Evolutionary conservation across 1,140 invertebrate species (phyloP), one percentile per base, ranked within the genome.

Genomic region (Oncopeltus fasciatus): DNA sequence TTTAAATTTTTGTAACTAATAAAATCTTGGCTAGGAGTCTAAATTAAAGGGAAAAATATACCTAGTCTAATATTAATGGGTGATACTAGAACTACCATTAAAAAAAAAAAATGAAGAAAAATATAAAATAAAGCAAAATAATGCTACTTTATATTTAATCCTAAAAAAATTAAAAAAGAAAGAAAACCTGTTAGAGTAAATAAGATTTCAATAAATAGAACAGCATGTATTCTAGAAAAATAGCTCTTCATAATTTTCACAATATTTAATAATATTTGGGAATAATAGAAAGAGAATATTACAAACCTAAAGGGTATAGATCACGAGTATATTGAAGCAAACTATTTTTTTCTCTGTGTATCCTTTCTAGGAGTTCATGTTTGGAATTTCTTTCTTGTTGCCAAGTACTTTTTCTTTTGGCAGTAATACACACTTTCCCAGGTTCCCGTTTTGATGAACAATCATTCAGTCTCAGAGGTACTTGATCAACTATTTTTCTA

Each of bases 281-380:
- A 16, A 38, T 9, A 38, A 38, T 38, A 38, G 5, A 16, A 38
- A 38, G n/a, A n/a, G n/a, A n/a, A n/a, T n/a, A 57, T 18, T 28
- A 64, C 64, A 71, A 67, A 77, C 76, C 75, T 66, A 74, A 69
- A 53, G 71, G 71, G 58, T 74, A 69, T 12, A 76, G 67, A 67
- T 73, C 70, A 56, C 71, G 70, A 58, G 73, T 72, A 38, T 70
- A 65, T 43, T 72, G 69, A 60, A 67, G 56, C 46, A 68, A 53
- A 16, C 69, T 56, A 46, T 64, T 58, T 47, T 66, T 65, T 12
- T 61, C 63, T 43, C 64, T 43, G 28, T 68, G 61, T 67, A 72
- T 69, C 64, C 69, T 68, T 31, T 70, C 67, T 26, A 72, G 61
- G 0, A 69, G 60, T 63, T 72, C 70, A 57, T 71, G 70, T 28